Conservation (phyloP, 2,797 vertebrate genomes). For the Cheirogaleus major region DNA sequence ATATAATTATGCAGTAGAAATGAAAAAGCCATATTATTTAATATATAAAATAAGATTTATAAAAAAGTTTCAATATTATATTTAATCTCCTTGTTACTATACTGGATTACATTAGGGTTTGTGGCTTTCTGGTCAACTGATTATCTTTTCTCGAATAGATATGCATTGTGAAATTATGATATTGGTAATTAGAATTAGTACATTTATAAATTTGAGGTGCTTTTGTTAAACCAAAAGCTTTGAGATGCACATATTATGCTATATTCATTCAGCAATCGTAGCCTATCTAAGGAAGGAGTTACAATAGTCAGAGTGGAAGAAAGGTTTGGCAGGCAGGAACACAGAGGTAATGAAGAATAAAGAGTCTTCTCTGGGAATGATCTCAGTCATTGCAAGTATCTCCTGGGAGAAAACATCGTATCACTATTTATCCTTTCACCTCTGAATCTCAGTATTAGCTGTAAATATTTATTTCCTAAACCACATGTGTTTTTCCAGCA, state of each 20-base stretch:
- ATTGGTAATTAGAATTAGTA: constrained; percentile 23
- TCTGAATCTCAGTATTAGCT: background rate
- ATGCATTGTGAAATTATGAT: background rate
- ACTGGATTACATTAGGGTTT: background rate
- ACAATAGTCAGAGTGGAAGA: background rate
- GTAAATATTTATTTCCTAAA: constrained; percentile 51
- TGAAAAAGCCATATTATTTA: constrained; percentile 26
- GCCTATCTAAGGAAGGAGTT: background rate
- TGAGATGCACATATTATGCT: background rate
- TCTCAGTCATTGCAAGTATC: background rate
- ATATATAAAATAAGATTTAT: constrained; percentile 41
- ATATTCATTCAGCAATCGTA: background rate
- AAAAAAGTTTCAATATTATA: background rate
- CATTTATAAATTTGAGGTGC: background rate
- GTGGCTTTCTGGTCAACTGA: background rate
- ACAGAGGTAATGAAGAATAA: constrained; percentile 29
- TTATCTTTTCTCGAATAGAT: constrained; percentile 18
- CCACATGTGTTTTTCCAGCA: background rate
- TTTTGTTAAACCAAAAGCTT: background rate
- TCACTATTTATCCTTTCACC: background rate
- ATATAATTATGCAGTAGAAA: background rate
- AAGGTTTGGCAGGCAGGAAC: constrained; percentile 21
- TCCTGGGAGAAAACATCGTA: background rate
- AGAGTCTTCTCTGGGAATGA: background rate
- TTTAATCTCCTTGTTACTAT: background rate